Base-by-base conservation (phyloP, 1,140 invertebrate species). In the Pseudoatta argentina region DNA sequence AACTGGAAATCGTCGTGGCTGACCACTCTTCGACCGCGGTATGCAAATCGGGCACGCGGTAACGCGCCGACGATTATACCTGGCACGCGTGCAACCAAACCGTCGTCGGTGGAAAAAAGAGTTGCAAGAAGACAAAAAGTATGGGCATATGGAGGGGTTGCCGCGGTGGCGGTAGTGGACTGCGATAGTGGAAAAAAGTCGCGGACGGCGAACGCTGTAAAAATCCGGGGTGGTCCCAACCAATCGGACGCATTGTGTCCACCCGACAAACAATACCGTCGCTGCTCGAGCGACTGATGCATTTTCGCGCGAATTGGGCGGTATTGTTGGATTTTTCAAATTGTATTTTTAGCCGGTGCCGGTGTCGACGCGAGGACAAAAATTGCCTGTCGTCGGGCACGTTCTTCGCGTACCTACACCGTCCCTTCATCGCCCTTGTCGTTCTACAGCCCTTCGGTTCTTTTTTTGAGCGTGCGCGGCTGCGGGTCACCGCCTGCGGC, bases 221-320 rank as follows among this genome's bases (percentile, higher is more conserved):
- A 95, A 95, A 94, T 94, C 89, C 89, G 89, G 34, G 66, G 21
- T 69, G 64, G 77, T 88, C 91, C 91, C 89, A 91, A 91, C 93
- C 93, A 95, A 95, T 95, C 94, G 93, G 90, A 87, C 88, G 91
- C 91, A 95, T 95, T 95, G 94, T 94, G 92, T 92, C 88, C 92
- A 91, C 89, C 90, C 81, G 88, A 88, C 77, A 91, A 91, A 94
- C 93, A 94, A 94, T 93, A 91, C 94, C 88, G 86, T 86, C 89
- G 87, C 88, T 88, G 85, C 66, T 83, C 86, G 77, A 71, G 63
- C 79, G 71, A 81, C 87, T 87, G 89, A 86, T 83, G 88, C 90
- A 92, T 95, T 94, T 93, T 93, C 86, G 88, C 87, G 90, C 92
- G 93, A 93, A 94, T 94, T 92, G 93, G 91, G 86, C 86, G 92